A percentile compares a stretch with the other conserved stretches of the same genome.
phyloP scores from a whole-genome alignment of 2,888 invertebrate species.

The Rhamphomyia laevipes region DNA sequence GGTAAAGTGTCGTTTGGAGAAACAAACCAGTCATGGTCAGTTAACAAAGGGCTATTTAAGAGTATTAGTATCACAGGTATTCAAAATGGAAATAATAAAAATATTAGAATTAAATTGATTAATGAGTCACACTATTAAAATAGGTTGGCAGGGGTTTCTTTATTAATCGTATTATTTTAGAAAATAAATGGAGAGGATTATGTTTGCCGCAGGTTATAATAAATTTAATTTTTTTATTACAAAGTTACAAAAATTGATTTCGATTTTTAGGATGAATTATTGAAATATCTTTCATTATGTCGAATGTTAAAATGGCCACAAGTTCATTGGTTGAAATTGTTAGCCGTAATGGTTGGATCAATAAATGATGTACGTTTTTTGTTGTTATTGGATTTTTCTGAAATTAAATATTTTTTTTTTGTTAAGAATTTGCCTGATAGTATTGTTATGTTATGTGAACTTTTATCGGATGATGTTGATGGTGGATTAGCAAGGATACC shows the following conservation, averaged over 20 bases:
- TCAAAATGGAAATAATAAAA: not conserved
- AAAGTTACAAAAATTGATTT: not conserved
- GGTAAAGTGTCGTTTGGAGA: slow-evolving; percentile 65
- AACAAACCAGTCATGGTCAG: slow-evolving; percentile 61
- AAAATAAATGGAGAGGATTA: slow-evolving; percentile 30
- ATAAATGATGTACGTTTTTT: slow-evolving; percentile 44
- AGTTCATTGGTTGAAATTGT: slow-evolving; percentile 60
- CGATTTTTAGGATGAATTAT: slow-evolving; percentile 23
- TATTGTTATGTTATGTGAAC: slow-evolving; percentile 69
- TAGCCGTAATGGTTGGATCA: slow-evolving; percentile 59
- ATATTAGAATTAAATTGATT: not conserved
- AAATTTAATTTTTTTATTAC: not conserved
- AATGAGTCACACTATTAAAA: not conserved
- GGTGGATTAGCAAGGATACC: slow-evolving; percentile 69
- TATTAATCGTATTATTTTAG: slow-evolving; percentile 27
- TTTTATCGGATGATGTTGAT: slow-evolving; percentile 71
- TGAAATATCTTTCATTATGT: slow-evolving; percentile 57
- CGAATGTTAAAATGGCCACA: slow-evolving; percentile 34
- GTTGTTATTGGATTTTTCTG: not conserved
- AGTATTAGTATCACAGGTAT: slow-evolving; percentile 64
- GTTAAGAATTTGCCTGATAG: slow-evolving; percentile 59
- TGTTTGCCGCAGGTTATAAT: slow-evolving; percentile 24
- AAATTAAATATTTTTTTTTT: not conserved
- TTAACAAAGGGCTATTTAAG: slow-evolving; percentile 69
- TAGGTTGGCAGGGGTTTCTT: slow-evolving; percentile 26